Evolutionary conservation across 30 jellyfish, hydroid and myxozoan species (phyloP).

Genomic region (Nemopilema nomurai): DNA sequence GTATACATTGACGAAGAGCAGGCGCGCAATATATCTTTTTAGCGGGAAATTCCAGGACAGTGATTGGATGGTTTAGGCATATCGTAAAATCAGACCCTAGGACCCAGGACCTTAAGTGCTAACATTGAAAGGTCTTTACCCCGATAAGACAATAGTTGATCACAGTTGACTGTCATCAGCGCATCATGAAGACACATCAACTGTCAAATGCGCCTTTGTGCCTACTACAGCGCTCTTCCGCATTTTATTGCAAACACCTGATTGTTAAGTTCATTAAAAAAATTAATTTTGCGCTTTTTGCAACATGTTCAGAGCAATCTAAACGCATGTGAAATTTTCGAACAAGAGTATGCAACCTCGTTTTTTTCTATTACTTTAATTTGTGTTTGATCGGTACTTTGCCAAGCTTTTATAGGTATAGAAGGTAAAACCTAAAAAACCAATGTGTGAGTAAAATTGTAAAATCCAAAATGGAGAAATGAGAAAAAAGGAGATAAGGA

Average conservation of each 20-base stretch:
- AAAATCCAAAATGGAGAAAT: background rate
- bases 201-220: background rate
- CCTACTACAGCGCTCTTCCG: background rate
- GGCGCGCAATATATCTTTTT: background rate
- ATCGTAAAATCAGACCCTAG: background rate
- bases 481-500: background rate
- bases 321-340: background rate
- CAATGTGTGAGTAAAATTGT: background rate
- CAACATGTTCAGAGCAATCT: background rate
- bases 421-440: background rate
- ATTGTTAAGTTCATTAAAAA: background rate
- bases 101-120: background rate
- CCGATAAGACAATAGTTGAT: background rate
- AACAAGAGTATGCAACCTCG: background rate
- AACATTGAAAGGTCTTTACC: background rate
- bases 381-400: background rate
- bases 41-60: background rate
- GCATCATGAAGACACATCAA: background rate
- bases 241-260: background rate
- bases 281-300: background rate
- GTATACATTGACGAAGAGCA: background rate
- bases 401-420: background rate
- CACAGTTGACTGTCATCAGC: background rate
- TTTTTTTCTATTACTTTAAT: background rate
- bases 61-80: background rate